Evolutionary conservation across 2,888 invertebrate genomes (phyloP), one percentile per base, ranked within the genome.

Genomic region (Caenorhabditis zanzibari): DNA sequence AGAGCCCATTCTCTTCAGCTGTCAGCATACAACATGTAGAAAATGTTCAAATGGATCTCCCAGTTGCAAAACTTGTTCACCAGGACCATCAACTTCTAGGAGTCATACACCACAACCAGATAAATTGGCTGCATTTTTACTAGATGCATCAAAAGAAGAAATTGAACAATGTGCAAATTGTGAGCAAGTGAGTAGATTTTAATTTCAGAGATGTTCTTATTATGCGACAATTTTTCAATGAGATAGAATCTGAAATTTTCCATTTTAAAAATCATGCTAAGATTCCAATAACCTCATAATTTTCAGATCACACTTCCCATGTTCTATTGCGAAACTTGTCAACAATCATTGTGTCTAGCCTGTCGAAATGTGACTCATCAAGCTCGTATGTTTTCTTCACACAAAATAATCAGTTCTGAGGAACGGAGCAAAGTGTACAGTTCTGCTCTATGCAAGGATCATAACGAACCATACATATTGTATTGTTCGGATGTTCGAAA

Each of bases 321-420:
- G 95, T 95, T 94, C 93, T 95, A 95, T 93, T 95, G 95, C 93
- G 95, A 95, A 92, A 95, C 95, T 63, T 95, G 95, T 92, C 95
- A 95, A 80, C 95, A 95, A 94, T 95, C 95, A 4, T 93, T 95
- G 79, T 95, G 95, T 93, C 94, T 94, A 24, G 94, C 94, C 81
- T 95, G 95, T 93, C 93, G 95, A 68, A 95, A 95, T 90, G 95
- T 95, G 89, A 95, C 95, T 0, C 95, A 95, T 91, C 93, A 95
- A 86, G 95, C 95, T 5, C 95, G 95, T 92, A 95, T 95, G 95
- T 95, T 95, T 92, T 94, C 95, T 0, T 93, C 94, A 28, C 95
- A 95, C 92, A 95, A 95, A 84, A 94, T 95, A 19, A 94, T 95
- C 19, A 95, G 95, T 88, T 95, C 95, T 94, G 95, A 95, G 49